Evolutionary conservation across 2,113 vertebrate species (phyloP).

Genomic region (Trochalopteron elliotii): DNA sequence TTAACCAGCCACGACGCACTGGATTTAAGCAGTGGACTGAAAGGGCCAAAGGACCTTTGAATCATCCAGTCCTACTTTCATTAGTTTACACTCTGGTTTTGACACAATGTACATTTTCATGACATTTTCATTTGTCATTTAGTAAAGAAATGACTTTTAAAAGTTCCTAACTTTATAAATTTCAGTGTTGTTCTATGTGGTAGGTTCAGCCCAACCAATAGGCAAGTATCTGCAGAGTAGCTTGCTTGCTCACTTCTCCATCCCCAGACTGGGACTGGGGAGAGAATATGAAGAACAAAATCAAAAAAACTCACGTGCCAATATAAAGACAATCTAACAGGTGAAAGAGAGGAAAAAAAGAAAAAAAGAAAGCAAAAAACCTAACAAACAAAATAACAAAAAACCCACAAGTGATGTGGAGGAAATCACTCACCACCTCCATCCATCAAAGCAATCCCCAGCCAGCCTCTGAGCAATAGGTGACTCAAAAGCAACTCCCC

Average conservation of each 20-base stretch:
- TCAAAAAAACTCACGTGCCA: accelerated
- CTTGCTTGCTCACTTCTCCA: neutral
- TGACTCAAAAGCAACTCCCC: too few species aligned
- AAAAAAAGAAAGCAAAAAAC: too few species aligned
- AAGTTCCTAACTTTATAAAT: neutral
- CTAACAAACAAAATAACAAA: neutral
- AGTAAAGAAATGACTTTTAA: neutral
- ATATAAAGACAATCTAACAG: neutral
- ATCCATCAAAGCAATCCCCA: neutral
- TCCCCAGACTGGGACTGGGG: neutral
- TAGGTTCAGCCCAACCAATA: neutral
- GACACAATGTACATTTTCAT: neutral
- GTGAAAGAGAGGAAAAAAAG: neutral
- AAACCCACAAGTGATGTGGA: accelerated
- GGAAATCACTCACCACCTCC: neutral
- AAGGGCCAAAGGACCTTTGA: neutral
- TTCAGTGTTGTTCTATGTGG: neutral
- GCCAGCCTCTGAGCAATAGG: neutral
- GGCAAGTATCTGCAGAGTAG: neutral
- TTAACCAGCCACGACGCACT: accelerated
- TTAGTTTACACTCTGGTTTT: neutral
- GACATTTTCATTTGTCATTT: neutral
- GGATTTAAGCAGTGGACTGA: neutral
- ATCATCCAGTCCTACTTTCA: neutral
- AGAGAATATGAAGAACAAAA: neutral